Evolutionary conservation across 1,140 invertebrate genomes (phyloP), one percentile per base, ranked within the genome.

Genomic region (Bombus sibiricus): DNA sequence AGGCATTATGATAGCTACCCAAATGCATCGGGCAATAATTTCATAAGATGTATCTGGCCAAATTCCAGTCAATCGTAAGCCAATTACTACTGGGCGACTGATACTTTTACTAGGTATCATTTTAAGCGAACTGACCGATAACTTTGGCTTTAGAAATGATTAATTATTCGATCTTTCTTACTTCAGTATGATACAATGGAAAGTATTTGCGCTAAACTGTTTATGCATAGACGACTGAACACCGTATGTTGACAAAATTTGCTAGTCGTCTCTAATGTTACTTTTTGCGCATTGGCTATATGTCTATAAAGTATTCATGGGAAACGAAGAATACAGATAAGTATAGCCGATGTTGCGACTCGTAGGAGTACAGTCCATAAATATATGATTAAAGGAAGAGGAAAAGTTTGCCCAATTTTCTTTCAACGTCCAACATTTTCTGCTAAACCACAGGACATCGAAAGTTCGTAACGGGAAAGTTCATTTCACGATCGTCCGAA

Each of bases 21-120:
- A 89, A 59, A 59, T 0, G 1, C 68, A 28, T 53, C 81, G 75
- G n/a, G 59, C 32, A 5, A 89, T 1, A 9, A 69, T 69, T 68
- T 75, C 57, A n/a, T 62, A 84, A 4, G 77, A 59, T 10, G 77
- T 75, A 39, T 71, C 47, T 41, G 85, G 88, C 85, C 85, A 90
- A 22, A 90, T 57, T 43, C 88, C 88, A 28, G 82, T 87, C 28
- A 89, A 15, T 64, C 81, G 69, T 12, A 90, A 37, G 64, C 81
- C 83, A 34, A 87, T 78, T 39, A 82, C 62, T 53, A 90, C 41
- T 15, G 53, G 59, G 13, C 57, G 18, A 53, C 73, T 71, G 12
- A 89, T 37, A 5, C 32, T 86, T 41, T 22, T 73, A 8, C 18
- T 68, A 22, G 15, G 34, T 39, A 39, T 71, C 86, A 81, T 88